Evolutionary conservation across 2,797 vertebrate species (phyloP).

Genomic region (Tamandua tetradactyla): DNA sequence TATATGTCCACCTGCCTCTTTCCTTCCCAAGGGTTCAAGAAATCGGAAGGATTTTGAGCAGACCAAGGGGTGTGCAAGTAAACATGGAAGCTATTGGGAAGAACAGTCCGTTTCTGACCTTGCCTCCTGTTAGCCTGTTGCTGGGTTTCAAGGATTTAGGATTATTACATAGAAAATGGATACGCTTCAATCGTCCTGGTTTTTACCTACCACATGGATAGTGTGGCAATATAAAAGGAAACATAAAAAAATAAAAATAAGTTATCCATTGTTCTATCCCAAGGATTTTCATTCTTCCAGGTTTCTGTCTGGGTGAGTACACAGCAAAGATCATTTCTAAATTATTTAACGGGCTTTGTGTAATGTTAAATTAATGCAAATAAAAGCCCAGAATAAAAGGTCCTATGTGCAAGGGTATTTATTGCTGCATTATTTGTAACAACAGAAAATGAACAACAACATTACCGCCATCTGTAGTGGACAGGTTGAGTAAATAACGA

Average conservation of each 20-base stretch:
- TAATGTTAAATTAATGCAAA: not conserved
- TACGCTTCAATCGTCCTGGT: not conserved
- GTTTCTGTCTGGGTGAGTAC: not conserved
- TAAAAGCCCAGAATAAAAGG: not conserved
- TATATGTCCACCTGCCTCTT: not conserved
- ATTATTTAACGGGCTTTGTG: not conserved
- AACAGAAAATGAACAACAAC: not conserved
- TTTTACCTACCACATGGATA: not conserved
- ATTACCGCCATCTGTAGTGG: fast-evolving
- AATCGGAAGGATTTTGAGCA: not conserved
- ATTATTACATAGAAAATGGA: not conserved
- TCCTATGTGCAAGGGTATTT: not conserved
- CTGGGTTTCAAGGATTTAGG: not conserved
- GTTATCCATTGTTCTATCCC: not conserved
- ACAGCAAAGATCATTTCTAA: not conserved
- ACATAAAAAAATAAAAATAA: not conserved
- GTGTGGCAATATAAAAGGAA: not conserved
- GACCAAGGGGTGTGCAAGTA: not conserved
- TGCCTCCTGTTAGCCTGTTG: not conserved
- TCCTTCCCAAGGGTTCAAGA: not conserved
- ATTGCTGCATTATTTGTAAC: not conserved
- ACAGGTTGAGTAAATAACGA: not conserved
- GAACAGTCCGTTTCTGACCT: not conserved
- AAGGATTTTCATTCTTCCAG: not conserved
- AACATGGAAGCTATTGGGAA: not conserved